Conservation (phyloP, 2,113 vertebrate genomes). For the Uria lomvia region DNA sequence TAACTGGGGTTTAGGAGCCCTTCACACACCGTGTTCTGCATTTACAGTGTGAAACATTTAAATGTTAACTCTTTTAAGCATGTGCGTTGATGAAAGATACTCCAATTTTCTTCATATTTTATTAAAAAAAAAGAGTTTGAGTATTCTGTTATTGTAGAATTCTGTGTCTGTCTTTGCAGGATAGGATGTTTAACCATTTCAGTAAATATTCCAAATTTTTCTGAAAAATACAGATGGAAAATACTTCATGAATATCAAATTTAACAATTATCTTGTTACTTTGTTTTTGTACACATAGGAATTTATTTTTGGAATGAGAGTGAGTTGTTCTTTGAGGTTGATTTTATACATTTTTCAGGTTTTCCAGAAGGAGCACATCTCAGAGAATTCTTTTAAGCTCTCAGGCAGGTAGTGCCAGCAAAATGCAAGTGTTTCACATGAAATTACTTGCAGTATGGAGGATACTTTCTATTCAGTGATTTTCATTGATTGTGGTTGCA, state of each 20-base stretch:
- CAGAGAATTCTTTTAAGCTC: not conserved
- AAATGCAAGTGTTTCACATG: not conserved
- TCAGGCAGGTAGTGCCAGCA: not conserved
- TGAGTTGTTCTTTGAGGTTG: not conserved
- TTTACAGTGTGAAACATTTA: not conserved
- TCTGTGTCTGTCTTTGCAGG: not conserved
- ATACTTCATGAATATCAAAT: not conserved
- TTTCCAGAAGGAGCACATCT: not conserved
- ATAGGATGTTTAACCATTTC: not conserved
- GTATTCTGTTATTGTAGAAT: not conserved
- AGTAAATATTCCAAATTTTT: not conserved
- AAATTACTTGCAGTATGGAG: not conserved
- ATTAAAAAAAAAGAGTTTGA: not conserved
- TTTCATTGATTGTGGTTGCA: not conserved
- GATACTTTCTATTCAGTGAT: not conserved
- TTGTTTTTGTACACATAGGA: not conserved
- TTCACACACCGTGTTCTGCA: not conserved
- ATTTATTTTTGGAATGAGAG: not conserved
- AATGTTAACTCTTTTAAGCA: not conserved
- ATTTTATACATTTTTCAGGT: not conserved
- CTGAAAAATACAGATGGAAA: not conserved
- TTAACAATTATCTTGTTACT: not conserved
- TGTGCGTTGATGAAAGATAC: not conserved
- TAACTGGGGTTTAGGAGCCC: not conserved
- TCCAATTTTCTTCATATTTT: not conserved